Evolutionary conservation across 2,797 vertebrate genomes (phyloP).

Genomic region (Vultur gryphus): DNA sequence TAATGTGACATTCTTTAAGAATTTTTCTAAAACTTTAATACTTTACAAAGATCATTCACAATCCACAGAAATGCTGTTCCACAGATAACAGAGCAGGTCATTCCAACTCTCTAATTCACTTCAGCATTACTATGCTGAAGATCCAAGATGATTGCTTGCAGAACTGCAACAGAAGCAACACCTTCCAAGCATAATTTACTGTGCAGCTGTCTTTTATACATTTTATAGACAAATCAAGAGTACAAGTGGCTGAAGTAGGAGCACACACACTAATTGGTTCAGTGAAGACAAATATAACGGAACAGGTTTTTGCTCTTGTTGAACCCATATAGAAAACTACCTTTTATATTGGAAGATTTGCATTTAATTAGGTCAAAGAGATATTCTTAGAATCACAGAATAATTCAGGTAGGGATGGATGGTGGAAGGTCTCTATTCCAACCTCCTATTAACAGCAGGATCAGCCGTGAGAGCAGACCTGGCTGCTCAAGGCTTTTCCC

Average conservation of each 20-base stretch:
- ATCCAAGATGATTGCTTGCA: background rate
- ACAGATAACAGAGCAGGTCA: background rate
- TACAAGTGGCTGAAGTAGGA: background rate
- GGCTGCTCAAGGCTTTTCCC: background rate
- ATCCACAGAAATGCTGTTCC: background rate
- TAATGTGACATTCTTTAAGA: background rate
- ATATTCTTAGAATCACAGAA: background rate
- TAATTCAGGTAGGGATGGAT: background rate
- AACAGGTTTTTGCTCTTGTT: background rate
- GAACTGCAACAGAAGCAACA: background rate
- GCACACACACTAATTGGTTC: background rate
- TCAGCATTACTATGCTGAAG: background rate
- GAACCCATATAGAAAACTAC: background rate
- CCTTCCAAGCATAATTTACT: background rate
- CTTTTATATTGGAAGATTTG: background rate
- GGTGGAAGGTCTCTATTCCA: background rate
- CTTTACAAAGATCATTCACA: background rate
- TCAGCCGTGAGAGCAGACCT: background rate
- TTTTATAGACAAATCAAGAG: background rate
- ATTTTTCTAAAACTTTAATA: background rate
- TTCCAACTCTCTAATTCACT: background rate
- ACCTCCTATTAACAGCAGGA: background rate
- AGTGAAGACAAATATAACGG: background rate
- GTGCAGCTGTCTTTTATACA: background rate
- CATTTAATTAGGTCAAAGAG: background rate